Percentiles rank a stretch among this genome's conserved stretches.
Conservation (phyloP, 1,140 invertebrate genomes). For the Aphidius gifuensis region DNA sequence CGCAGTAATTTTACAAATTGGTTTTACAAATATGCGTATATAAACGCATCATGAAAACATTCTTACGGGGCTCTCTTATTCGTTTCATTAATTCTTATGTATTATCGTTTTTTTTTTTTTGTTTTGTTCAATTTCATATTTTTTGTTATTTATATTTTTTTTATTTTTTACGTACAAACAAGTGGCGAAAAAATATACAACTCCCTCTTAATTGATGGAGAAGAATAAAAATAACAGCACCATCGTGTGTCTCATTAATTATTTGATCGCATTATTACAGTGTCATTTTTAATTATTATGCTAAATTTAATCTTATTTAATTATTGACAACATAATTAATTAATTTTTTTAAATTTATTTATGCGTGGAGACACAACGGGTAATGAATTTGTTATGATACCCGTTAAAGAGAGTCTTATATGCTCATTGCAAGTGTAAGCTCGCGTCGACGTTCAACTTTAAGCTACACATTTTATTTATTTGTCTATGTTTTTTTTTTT, state of each 20-base stretch:
- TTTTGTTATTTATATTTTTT: conserved; percentile 21
- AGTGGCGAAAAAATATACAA: conserved; percentile 52
- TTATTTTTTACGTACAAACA: neutral
- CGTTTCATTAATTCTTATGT: conserved; percentile 30
- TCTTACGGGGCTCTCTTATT: conserved; percentile 13
- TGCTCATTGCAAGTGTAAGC: neutral
- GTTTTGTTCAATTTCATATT: neutral
- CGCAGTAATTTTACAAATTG: neutral
- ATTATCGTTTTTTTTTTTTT: conserved; percentile 1
- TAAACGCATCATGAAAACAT: conserved; percentile 24
- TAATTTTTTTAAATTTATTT: neutral
- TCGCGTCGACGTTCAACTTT: conserved; percentile 6
- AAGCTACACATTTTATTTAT: neutral
- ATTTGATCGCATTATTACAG: conserved; percentile 28
- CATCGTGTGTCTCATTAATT: conserved; percentile 30
- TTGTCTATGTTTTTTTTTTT: neutral
- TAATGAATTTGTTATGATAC: conserved; percentile 10
- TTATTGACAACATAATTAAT: neutral
- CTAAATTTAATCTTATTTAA: neutral
- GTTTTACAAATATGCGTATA: conserved; percentile 4
- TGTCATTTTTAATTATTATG: conserved; percentile 12
- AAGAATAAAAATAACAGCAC: conserved; percentile 49
- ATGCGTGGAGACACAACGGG: neutral
- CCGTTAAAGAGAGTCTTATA: conserved; percentile 5
- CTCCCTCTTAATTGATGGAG: conserved; percentile 40